Evolutionary conservation across 2,113 vertebrate genomes (phyloP).

Genomic region (Recurvirostra avosetta): DNA sequence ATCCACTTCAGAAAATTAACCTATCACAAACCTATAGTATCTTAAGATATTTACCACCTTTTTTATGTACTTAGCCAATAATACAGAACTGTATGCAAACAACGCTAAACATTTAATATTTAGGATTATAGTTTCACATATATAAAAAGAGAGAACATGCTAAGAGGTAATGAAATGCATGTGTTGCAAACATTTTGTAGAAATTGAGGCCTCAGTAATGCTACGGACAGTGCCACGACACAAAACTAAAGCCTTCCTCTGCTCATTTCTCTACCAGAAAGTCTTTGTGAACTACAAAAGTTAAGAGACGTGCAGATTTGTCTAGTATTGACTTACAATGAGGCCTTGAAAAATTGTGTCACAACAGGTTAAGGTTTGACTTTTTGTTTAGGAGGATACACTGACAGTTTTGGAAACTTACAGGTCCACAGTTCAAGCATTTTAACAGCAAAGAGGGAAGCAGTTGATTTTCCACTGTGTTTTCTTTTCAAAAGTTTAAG

Average conservation of each 20-base stretch:
- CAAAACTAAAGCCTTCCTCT: no score
- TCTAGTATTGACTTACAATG: neutral
- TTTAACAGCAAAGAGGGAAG: neutral
- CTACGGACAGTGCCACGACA: no score
- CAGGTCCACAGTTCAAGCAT: neutral
- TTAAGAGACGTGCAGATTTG: neutral
- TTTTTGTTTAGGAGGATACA: neutral
- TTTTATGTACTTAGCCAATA: neutral
- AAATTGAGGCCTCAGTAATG: neutral
- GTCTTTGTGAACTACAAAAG: neutral
- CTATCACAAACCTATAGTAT: neutral
- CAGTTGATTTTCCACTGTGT: neutral
- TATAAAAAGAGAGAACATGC: neutral
- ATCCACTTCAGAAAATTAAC: neutral
- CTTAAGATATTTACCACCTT: neutral
- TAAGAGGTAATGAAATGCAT: neutral
- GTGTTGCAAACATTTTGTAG: neutral
- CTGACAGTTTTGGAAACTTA: neutral
- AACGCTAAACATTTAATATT: neutral
- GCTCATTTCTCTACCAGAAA: no score
- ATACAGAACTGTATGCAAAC: neutral
- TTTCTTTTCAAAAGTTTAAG: neutral
- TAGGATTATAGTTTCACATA: neutral
- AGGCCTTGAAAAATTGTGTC: neutral
- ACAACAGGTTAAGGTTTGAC: neutral